phyloP scores from a whole-genome alignment of 2,888 invertebrate genomes.

The Pheosia tremula region DNA sequence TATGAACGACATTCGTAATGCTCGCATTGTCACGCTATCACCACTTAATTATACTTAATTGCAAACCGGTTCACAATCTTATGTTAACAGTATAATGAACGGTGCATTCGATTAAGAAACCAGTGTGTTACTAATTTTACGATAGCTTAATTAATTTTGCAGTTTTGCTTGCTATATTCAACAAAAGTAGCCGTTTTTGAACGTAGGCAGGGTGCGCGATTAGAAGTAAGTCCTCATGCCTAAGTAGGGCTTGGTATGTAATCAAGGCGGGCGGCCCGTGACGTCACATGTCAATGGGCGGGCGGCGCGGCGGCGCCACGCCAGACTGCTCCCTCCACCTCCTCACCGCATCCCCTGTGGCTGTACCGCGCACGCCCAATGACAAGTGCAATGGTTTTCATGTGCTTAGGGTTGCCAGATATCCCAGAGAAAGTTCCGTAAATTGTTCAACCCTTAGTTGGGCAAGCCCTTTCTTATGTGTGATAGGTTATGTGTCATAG shows the following conservation, averaged over 20 bases:
- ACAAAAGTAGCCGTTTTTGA: background rate
- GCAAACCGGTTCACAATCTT: background rate
- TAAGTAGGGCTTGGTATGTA: constrained; percentile 15
- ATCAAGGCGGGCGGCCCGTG: constrained; percentile 32
- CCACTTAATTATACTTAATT: background rate
- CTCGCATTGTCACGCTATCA: background rate
- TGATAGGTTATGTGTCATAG: too few relatives aligned
- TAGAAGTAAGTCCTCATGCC: constrained; percentile 15
- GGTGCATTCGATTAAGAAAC: background rate
- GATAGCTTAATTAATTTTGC: background rate
- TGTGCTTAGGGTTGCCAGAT: background rate
- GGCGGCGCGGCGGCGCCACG: constrained; percentile 50
- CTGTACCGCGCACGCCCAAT: constrained; percentile 9
- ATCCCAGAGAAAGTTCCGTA: background rate
- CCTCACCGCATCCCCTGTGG: constrained; percentile 3
- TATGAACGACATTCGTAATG: background rate
- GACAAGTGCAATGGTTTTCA: constrained; percentile 3
- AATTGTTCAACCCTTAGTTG: too few relatives aligned
- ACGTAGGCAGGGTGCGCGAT: constrained; percentile 12
- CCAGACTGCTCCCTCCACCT: constrained; percentile 33
- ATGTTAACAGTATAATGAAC: background rate
- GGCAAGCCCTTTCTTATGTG: too few relatives aligned
- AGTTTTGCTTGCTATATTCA: background rate
- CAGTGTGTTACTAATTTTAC: too few relatives aligned
- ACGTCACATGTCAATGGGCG: constrained; percentile 59